These are phyloP conservation scores for Drosophila anomelani DNA, from an alignment of 2,888 invertebrate genomes.

Conservation along the genomic window DNA sequence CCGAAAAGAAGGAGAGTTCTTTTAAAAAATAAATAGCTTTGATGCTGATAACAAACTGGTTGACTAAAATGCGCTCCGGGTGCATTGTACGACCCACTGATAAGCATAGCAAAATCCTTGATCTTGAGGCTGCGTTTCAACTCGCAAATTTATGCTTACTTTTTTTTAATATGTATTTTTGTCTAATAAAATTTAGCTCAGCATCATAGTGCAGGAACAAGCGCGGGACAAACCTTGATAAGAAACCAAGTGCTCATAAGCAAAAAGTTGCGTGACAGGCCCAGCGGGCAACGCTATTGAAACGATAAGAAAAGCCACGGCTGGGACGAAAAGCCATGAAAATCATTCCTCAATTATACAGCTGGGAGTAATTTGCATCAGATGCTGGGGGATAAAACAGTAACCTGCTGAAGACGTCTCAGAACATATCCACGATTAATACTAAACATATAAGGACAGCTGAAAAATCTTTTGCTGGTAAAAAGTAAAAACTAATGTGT, in stretches of 20 bases:
- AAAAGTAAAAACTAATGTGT: constrained; percentile 1
- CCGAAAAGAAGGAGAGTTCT: constrained; percentile 43
- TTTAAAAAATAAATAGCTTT: constrained; percentile 39
- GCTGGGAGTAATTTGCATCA: constrained; percentile 63
- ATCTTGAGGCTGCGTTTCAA: constrained; percentile 77
- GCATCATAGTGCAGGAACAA: constrained; percentile 39
- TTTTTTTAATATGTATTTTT: constrained; percentile 17
- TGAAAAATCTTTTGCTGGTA: background rate
- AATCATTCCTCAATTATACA: constrained; percentile 60
- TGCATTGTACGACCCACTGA: constrained; percentile 78
- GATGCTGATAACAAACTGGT: constrained; percentile 71
- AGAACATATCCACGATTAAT: constrained; percentile 4
- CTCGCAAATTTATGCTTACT: constrained; percentile 60
- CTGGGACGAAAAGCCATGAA: constrained; percentile 16
- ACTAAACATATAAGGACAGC: constrained; percentile 45
- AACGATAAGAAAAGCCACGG: constrained; percentile 14
- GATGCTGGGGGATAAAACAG: constrained; percentile 39
- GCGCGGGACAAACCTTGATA: constrained; percentile 57
- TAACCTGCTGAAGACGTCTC: constrained; percentile 27
- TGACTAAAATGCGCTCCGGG: constrained; percentile 74
- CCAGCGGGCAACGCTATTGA: constrained; percentile 35
- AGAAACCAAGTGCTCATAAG: constrained; percentile 27
- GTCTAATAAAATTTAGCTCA: constrained; percentile 22
- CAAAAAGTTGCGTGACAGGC: constrained; percentile 53
- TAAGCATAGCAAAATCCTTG: constrained; percentile 76